Evolutionary conservation across 2,888 invertebrate species (phyloP).

Genomic region (Apotomis betuletana): DNA sequence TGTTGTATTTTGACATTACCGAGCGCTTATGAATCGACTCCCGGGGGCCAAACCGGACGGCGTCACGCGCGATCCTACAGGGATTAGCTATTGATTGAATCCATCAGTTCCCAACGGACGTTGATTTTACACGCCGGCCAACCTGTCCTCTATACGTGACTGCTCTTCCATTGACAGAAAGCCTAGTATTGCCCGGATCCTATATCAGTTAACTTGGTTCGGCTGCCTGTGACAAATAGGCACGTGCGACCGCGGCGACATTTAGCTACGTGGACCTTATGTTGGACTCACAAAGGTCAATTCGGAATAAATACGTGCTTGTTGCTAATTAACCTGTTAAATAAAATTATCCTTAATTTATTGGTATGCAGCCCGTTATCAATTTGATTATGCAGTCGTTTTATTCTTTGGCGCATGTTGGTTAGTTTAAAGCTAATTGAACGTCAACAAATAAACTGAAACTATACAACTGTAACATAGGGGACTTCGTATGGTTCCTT

Average conservation of each 20-base stretch:
- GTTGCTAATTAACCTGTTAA: not conserved
- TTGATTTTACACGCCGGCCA: conserved; percentile 33
- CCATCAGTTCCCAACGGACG: conserved; percentile 40
- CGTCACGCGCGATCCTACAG: conserved; percentile 38
- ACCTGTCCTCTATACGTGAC: conserved; percentile 12
- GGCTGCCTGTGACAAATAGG: conserved; percentile 32
- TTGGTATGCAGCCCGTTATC: not conserved
- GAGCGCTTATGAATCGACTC: conserved; percentile 26
- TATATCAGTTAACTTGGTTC: not conserved
- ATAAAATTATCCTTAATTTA: conserved; percentile 7
- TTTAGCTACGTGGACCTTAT: conserved; percentile 12
- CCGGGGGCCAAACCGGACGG: conserved; percentile 22
- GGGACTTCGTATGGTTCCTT: no score
- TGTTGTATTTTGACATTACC: conserved; percentile 34
- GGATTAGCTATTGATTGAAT: conserved; percentile 43
- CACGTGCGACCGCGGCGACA: conserved; percentile 15
- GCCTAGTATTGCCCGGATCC: conserved; percentile 13
- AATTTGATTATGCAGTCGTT: not conserved
- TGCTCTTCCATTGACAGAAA: conserved; percentile 10
- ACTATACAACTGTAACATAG: no score
- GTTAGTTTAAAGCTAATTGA: no score
- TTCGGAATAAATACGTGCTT: not conserved
- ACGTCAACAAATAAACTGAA: no score
- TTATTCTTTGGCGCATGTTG: not conserved
- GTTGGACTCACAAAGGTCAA: not conserved